phyloP scores from a whole-genome alignment of 2,113 vertebrate genomes.

The Oncorhynchus clarkii region DNA sequence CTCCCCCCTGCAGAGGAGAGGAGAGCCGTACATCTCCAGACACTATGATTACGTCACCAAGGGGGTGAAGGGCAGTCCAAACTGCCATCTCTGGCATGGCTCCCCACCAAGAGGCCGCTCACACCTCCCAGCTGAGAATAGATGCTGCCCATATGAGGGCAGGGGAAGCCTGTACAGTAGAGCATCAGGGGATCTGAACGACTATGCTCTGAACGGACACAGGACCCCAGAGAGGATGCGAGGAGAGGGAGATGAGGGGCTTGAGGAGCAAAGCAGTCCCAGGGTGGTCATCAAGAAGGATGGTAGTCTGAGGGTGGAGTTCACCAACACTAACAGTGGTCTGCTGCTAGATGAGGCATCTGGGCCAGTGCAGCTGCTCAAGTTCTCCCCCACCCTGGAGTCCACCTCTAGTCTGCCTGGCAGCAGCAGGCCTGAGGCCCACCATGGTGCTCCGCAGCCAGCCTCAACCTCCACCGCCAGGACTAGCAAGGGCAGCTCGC shows the following conservation, averaged over 20 bases:
- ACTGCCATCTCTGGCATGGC: slow-evolving; percentile 66
- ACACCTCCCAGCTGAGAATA: slow-evolving; percentile 68
- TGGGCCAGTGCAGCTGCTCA: slow-evolving; percentile 86
- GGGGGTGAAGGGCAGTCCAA: slow-evolving; percentile 62
- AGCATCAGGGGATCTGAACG: slow-evolving; percentile 67
- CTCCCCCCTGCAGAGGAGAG: slow-evolving; percentile 83
- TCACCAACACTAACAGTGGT: slow-evolving; percentile 79
- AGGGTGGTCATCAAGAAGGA: slow-evolving; percentile 94
- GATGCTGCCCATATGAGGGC: slow-evolving; percentile 69
- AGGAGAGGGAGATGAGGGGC: slow-evolving; percentile 50
- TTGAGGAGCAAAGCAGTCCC: slow-evolving; percentile 84
- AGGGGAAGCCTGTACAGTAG: slow-evolving; percentile 50
- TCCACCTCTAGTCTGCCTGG: slow-evolving; percentile 67
- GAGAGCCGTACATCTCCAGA: slow-evolving; percentile 79
- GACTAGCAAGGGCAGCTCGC: slow-evolving; percentile 91
- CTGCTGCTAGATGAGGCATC: slow-evolving; percentile 66
- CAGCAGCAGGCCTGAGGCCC: slow-evolving; percentile 64
- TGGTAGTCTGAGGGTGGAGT: slow-evolving; percentile 88
- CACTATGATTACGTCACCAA: slow-evolving; percentile 78
- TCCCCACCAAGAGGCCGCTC: slow-evolving; percentile 50
- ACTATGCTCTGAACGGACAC: slow-evolving; percentile 73
- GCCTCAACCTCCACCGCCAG: slow-evolving; percentile 69
- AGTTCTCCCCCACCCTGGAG: slow-evolving; percentile 83
- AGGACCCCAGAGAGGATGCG: slow-evolving; percentile 37
- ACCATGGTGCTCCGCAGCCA: slow-evolving; percentile 59